A percentile compares a stretch with the other conserved stretches of the same genome.
phyloP scores from a whole-genome alignment of 2,888 invertebrate species.

The Acleris cristana region DNA sequence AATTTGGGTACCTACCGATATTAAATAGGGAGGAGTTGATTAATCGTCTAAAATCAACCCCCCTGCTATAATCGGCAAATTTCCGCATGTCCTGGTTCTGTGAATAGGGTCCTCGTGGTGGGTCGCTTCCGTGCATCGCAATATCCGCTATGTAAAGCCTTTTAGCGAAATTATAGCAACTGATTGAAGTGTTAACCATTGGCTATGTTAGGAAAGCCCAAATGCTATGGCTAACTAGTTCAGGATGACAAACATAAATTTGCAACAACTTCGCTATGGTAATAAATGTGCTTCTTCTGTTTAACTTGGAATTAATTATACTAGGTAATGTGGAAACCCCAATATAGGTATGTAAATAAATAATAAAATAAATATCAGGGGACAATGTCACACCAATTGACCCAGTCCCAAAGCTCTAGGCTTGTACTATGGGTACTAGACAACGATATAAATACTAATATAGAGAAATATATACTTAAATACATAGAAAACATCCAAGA shows the following conservation, averaged over 20 bases:
- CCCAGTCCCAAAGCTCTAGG: no score
- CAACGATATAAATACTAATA: no score
- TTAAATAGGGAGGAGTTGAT: neutral
- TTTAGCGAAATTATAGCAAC: constrained; percentile 67
- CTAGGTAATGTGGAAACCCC: no score
- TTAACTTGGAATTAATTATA: no score
- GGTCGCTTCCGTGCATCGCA: constrained; percentile 55
- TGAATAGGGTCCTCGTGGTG: constrained; percentile 41
- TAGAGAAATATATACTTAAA: no score
- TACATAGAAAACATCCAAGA: no score
- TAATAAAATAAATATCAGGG: no score
- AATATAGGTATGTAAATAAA: no score
- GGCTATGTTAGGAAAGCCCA: constrained; percentile 34
- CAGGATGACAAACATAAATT: neutral
- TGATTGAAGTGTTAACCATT: constrained; percentile 47
- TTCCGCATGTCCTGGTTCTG: constrained; percentile 58
- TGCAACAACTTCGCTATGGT: neutral
- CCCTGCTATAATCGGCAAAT: constrained; percentile 48
- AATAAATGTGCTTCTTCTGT: no score
- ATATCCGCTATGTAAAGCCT: constrained; percentile 72
- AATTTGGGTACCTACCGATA: neutral
- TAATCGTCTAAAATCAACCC: constrained; percentile 26
- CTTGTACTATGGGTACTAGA: no score
- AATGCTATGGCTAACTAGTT: constrained; percentile 23
- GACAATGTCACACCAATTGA: no score